Percentiles rank a stretch among this genome's conserved stretches.
Conservation (phyloP, 2,113 vertebrate genomes). For the Microtus richardsoni region DNA sequence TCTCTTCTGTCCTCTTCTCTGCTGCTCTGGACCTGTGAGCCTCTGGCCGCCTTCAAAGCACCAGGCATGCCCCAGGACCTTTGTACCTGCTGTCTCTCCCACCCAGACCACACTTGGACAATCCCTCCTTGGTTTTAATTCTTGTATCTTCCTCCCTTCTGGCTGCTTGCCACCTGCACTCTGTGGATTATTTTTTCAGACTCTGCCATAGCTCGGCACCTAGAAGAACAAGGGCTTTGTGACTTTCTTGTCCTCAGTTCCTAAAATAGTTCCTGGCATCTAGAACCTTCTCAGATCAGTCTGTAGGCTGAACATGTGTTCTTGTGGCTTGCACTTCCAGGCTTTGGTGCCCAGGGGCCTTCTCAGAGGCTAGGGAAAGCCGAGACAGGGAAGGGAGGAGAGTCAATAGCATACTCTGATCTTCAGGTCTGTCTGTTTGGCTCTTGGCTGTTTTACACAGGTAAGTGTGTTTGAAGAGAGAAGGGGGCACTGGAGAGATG, state of each 20-base stretch:
- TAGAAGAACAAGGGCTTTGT: neutral
- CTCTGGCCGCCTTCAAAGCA: neutral
- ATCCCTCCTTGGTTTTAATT: neutral
- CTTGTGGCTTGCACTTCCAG: neutral
- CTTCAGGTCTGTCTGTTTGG: neutral
- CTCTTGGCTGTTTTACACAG: neutral
- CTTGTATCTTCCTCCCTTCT: neutral
- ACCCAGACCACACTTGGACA: neutral
- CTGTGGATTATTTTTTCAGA: neutral
- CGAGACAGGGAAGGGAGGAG: neutral
- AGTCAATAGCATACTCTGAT: neutral
- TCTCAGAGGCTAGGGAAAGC: neutral
- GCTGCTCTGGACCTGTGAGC: fast-evolving
- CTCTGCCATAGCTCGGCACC: neutral
- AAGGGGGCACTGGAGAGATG: neutral
- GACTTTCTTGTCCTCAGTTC: neutral
- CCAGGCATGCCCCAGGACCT: neutral
- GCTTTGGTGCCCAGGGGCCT: neutral
- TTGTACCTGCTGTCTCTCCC: neutral
- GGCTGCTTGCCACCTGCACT: neutral
- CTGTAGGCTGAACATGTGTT: neutral
- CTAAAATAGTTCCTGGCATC: too few relatives aligned
- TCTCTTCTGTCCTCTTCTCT: fast-evolving
- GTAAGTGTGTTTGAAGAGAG: neutral
- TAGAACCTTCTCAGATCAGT: neutral